Conservation (phyloP, 2,888 invertebrate genomes). For the Oeneis ivallda region DNA sequence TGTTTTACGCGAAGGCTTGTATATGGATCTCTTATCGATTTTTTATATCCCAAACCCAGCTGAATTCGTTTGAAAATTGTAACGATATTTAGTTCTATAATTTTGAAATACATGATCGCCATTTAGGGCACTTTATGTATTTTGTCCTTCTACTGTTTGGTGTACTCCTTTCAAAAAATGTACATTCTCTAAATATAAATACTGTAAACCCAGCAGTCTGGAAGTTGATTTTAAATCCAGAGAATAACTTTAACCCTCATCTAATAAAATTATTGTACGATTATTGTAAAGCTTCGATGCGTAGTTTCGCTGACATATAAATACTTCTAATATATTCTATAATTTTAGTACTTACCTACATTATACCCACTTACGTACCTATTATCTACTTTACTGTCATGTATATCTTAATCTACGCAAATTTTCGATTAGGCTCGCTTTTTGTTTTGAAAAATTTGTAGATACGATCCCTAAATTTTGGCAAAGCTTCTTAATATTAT, state of each 20-base stretch:
- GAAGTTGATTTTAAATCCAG: conserved; percentile 68
- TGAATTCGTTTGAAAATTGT: neutral
- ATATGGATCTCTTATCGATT: conserved; percentile 50
- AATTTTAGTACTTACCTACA: conserved; percentile 77
- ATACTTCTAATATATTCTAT: conserved; percentile 74
- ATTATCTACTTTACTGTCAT: conserved; percentile 73
- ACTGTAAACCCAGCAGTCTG: conserved; percentile 67
- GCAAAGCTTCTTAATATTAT: conserved; percentile 72
- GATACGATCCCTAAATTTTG: conserved; percentile 56
- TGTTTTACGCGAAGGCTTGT: conserved; percentile 72
- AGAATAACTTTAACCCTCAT: conserved; percentile 65
- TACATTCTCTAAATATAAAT: conserved; percentile 10
- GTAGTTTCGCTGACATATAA: conserved; percentile 76
- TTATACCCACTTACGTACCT: conserved; percentile 75
- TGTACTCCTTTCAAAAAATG: conserved; percentile 31
- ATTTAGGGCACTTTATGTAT: neutral
- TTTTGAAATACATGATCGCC: conserved; percentile 2
- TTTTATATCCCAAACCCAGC: conserved; percentile 44
- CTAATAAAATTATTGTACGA: conserved; percentile 71
- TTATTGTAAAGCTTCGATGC: conserved; percentile 76
- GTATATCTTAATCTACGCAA: conserved; percentile 69
- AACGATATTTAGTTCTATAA: neutral
- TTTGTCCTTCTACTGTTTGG: conserved; percentile 30
- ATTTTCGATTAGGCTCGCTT: conserved; percentile 69
- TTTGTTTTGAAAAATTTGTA: conserved; percentile 51